Percentiles rank a stretch among this genome's conserved stretches.
These are phyloP conservation scores for Sphenopsis melanotis DNA, from an alignment of 2,797 vertebrate species.

Conservation along the genomic window DNA sequence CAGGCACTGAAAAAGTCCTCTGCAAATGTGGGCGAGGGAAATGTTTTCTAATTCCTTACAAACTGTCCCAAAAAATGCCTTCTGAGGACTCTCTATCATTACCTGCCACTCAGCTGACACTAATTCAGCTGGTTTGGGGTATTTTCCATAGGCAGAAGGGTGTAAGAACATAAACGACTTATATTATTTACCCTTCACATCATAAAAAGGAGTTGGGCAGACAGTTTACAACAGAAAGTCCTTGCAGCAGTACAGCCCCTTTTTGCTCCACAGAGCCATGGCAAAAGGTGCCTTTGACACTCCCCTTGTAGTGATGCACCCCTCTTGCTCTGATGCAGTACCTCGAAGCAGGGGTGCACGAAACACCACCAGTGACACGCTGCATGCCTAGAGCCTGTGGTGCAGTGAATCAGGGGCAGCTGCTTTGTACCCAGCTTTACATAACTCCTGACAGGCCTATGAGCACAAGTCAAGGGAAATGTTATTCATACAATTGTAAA, in stretches of 20 bases:
- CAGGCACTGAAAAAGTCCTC: not conserved
- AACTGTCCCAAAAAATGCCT: not conserved
- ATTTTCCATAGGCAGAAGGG: not conserved
- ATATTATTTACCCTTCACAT: not conserved
- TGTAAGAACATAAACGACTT: not conserved
- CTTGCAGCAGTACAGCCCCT: not conserved
- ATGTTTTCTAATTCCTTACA: not conserved
- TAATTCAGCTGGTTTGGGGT: not conserved
- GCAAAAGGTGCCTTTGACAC: not conserved
- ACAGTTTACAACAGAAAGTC: not conserved
- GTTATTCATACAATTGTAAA: not conserved
- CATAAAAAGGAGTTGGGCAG: not conserved
- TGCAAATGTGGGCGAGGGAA: not conserved
- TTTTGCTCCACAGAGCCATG: not conserved
- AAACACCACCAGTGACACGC: not conserved
- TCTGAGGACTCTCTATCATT: not conserved
- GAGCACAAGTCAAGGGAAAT: not conserved
- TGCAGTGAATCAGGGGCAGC: not conserved
- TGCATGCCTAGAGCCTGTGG: not conserved
- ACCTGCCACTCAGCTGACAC: not conserved
- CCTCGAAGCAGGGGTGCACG: not conserved
- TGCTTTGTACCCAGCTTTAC: not conserved
- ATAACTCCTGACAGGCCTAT: not conserved
- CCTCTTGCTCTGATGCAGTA: rapidly evolving
- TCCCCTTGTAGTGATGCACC: not conserved